Evolutionary conservation across 2,113 vertebrate species (phyloP).

Genomic region (Neolamprologus ventralis): DNA sequence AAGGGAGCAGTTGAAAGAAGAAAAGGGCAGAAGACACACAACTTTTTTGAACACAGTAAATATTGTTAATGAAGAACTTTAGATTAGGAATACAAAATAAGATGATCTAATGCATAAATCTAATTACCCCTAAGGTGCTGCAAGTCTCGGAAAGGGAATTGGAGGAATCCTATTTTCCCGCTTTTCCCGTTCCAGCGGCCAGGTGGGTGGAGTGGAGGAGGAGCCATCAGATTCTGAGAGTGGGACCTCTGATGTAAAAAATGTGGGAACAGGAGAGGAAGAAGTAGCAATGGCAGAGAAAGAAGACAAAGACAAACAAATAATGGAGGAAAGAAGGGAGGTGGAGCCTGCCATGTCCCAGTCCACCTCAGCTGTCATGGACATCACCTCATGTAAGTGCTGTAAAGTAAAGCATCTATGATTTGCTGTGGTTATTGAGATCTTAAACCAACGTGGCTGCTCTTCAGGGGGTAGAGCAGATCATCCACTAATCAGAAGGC

Average conservation of each 20-base stretch:
- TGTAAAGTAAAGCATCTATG: background rate
- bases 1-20: background rate
- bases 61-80: background rate
- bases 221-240: constrained; percentile 58
- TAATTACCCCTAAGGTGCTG: constrained; percentile 75
- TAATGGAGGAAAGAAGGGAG: constrained; percentile 63
- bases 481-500: background rate
- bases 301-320: constrained; percentile 62
- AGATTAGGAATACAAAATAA: background rate
- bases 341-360: constrained; percentile 65
- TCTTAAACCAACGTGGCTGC: background rate
- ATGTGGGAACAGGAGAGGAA: background rate
- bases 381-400: constrained; percentile 76
- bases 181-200: constrained; percentile 81
- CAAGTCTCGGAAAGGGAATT: constrained; percentile 91
- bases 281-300: background rate
- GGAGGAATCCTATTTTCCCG: constrained; percentile 93
- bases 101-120: background rate
- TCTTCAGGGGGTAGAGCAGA: background rate
- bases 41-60: background rate
- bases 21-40: background rate
- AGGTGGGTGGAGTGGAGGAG: constrained; percentile 68
- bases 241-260: constrained; percentile 60
- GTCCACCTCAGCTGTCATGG: constrained; percentile 77
- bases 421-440: background rate